phyloP scores from a whole-genome alignment of 1,140 invertebrate genomes.

The Ceratoteleas bidentatus region DNA sequence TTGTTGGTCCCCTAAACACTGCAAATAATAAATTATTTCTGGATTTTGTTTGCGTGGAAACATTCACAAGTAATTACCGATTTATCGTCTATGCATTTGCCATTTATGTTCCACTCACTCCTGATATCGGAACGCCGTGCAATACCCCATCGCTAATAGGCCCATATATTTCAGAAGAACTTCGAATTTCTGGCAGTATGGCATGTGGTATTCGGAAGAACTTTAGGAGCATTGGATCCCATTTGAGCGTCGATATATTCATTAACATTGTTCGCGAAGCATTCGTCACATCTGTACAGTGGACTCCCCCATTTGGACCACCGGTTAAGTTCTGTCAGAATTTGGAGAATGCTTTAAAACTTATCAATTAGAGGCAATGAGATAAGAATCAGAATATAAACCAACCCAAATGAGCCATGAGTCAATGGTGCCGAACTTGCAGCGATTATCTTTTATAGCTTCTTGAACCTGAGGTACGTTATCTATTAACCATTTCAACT shows the following conservation, averaged over 20 bases:
- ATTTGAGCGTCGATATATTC: constrained; percentile 95
- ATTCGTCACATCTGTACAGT: constrained; percentile 98
- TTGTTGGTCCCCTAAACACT: constrained; percentile 88
- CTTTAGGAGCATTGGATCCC: constrained; percentile 93
- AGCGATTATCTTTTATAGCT: constrained; percentile 88
- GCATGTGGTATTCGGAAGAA: constrained; percentile 93
- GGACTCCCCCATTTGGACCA: constrained; percentile 87
- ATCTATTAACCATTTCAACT: constrained; percentile 95
- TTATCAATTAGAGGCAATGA: too few species aligned
- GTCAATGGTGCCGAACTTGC: constrained; percentile 97
- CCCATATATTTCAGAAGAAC: constrained; percentile 94
- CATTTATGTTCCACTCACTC: constrained; percentile 75
- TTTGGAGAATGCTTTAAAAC: too few species aligned
- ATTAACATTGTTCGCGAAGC: constrained; percentile 98
- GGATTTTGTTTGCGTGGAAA: too few species aligned
- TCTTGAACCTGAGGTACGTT: constrained; percentile 90
- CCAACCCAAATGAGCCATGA: constrained; percentile 96
- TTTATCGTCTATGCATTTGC: constrained; percentile 8
- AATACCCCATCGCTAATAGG: constrained; percentile 84
- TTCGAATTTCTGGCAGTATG: constrained; percentile 93
- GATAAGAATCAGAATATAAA: too few species aligned
- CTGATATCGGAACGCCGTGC: constrained; percentile 88
- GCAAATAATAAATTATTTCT: constrained; percentile 68
- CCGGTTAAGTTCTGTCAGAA: constrained; percentile 82
- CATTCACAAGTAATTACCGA: too few species aligned